These are phyloP conservation scores for Nephrotoma appendiculata DNA, from an alignment of 2,888 invertebrate genomes.

Conservation along the genomic window DNA sequence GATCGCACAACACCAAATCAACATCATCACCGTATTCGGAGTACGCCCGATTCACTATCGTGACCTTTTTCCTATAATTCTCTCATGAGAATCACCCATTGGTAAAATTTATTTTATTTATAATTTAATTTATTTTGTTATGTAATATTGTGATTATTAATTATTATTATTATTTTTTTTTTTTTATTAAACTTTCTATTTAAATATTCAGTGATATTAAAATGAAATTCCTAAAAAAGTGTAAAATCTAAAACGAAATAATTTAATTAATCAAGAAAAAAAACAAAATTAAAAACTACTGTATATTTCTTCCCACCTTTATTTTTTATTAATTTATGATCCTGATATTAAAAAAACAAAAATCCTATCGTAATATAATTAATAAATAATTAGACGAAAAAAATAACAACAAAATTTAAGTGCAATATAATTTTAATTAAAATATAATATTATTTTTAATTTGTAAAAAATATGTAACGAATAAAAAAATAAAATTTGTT, in stretches of 20 bases:
- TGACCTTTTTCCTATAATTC: constrained; percentile 6
- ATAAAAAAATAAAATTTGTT: background rate
- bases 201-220: background rate
- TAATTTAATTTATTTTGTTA: background rate
- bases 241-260: background rate
- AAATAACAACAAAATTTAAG: background rate
- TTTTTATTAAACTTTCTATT: background rate
- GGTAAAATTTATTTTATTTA: constrained; percentile 1
- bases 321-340: background rate
- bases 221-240: background rate
- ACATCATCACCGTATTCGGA: background rate
- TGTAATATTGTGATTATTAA: background rate
- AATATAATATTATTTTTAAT: background rate
- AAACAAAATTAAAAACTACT: background rate
- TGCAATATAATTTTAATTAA: background rate
- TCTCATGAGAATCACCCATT: constrained; percentile 5
- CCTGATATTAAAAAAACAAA: background rate
- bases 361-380: background rate
- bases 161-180: background rate
- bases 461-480: background rate
- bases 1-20: constrained; percentile 7
- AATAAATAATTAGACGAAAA: background rate
- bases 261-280: background rate
- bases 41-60: constrained; percentile 4
- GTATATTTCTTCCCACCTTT: background rate